Conservation (phyloP, 2,888 invertebrate genomes). For the Caenorhabditis sp. region DNA sequence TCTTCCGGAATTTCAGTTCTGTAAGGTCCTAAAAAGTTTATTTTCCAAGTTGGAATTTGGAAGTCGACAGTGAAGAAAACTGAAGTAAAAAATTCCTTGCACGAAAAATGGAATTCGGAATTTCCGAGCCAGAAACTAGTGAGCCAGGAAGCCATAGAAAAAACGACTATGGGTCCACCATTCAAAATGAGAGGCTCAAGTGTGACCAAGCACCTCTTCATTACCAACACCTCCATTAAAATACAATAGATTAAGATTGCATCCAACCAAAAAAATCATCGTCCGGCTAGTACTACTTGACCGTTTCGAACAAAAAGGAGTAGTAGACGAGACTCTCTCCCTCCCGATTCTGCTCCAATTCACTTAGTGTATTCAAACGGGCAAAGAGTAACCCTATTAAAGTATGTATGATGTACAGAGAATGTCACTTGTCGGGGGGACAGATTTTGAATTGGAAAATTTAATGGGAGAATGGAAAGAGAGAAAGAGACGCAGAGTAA, state of each 20-base stretch:
- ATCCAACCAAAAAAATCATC: neutral
- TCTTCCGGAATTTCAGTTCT: too few relatives aligned
- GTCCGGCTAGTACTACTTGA: neutral
- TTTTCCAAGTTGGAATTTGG: too few relatives aligned
- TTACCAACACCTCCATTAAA: neutral
- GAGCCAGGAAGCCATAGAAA: too few relatives aligned
- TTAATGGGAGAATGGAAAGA: slow-evolving; percentile 21
- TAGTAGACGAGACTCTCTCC: neutral
- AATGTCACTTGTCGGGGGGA: neutral
- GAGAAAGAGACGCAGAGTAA: slow-evolving; percentile 12
- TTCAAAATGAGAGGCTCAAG: too few relatives aligned
- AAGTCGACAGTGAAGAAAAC: too few relatives aligned
- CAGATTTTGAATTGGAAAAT: slow-evolving; percentile 23
- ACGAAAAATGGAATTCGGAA: too few relatives aligned
- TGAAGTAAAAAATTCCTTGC: too few relatives aligned
- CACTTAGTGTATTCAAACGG: neutral
- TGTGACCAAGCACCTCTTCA: neutral
- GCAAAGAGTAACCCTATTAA: slow-evolving; percentile 25
- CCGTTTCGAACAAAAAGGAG: neutral
- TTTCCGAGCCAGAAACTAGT: too few relatives aligned
- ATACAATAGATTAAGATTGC: too few relatives aligned
- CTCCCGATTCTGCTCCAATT: slow-evolving; percentile 26
- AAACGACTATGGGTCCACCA: too few relatives aligned
- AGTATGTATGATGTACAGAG: slow-evolving; percentile 26
- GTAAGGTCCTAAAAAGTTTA: too few relatives aligned